Conservation (phyloP, 2,797 vertebrate species). For the Decapterus maruadsi region DNA sequence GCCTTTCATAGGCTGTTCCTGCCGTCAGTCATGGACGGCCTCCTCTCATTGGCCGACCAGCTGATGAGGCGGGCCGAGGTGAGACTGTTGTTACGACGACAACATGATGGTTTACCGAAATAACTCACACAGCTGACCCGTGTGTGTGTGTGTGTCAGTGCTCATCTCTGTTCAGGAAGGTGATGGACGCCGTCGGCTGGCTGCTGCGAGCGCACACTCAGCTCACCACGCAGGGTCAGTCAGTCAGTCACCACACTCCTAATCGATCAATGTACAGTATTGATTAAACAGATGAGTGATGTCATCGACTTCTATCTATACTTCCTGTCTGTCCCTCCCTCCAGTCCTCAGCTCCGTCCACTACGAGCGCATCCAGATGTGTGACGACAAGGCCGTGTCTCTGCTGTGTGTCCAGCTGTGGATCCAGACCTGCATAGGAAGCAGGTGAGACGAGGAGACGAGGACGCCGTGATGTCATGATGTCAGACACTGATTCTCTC, state of each 20-base stretch:
- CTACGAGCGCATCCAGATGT: constrained; percentile 90
- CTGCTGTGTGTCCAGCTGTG: constrained; percentile 87
- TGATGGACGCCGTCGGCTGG: constrained; percentile 90
- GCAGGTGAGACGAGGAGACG: constrained; percentile 81
- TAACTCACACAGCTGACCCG: neutral
- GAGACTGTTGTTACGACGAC: constrained; percentile 17
- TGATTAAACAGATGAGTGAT: no score
- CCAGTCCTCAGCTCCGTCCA: constrained; percentile 90
- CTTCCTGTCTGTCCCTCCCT: neutral
- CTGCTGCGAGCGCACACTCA: constrained; percentile 85
- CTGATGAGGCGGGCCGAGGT: constrained; percentile 75
- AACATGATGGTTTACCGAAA: neutral
- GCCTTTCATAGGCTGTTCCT: constrained; percentile 90
- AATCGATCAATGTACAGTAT: neutral
- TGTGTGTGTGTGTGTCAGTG: constrained; percentile 78
- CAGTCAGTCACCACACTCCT: neutral
- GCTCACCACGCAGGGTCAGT: constrained; percentile 79
- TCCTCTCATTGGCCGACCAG: constrained; percentile 88
- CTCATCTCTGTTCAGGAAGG: constrained; percentile 84
- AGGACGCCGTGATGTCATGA: no score
- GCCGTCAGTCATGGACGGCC: constrained; percentile 87
- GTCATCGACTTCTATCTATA: no score
- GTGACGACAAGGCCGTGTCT: constrained; percentile 88
- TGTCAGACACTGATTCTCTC: no score
- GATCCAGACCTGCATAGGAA: constrained; percentile 84